Evolutionary conservation across 2,113 vertebrate species (phyloP), one percentile per base, ranked within the genome.

Genomic region (Jacana jacana): DNA sequence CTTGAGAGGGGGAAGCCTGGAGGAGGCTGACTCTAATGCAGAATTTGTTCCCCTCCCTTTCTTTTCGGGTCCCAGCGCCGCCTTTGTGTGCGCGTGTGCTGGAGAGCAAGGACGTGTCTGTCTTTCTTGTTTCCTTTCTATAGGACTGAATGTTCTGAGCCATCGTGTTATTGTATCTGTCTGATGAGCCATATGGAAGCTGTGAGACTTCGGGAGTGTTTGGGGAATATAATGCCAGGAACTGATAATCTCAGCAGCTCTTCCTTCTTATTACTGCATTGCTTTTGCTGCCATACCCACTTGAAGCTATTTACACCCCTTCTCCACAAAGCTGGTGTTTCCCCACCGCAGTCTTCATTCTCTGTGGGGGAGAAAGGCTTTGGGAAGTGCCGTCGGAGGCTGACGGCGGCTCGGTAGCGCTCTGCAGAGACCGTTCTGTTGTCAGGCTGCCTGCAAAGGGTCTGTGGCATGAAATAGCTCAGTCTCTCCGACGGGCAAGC

Each of bases 151-250:
- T 70, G 93, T 95, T 95, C 95, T 35, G 68, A 96, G 64, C 0
- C 3, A 30, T 87, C 70, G 7, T 95, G 92, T 96, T 97, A 95
- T 94, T 95, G 96, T 92, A 88, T 91, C 91, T 91, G 94, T 95
- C 96, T 95, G 96, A 95, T 93, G 93, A 97, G 96, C 96, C 96
- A 95, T 97, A 97, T 97, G 96, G 96, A 97, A 93, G 91, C 95
- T 96, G 96, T 18, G 96, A 91, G 92, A 88, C 86, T 97, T 97
- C 54, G 24, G 81, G 86, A 92, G 92, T 95, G 96, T 95, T 97
- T 96, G 33, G 95, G 93, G 93, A 95, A 89, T 91, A 86, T 93
- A 91, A 95, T 89, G 95, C 96, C 94, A 95, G 90, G 90, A 96
- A 94, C 84, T 81, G 96, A 95, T 97, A 79, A 93, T 95, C 92